Base-by-base conservation (phyloP, 2,888 invertebrate species). In the Parochlus steinenii region DNA sequence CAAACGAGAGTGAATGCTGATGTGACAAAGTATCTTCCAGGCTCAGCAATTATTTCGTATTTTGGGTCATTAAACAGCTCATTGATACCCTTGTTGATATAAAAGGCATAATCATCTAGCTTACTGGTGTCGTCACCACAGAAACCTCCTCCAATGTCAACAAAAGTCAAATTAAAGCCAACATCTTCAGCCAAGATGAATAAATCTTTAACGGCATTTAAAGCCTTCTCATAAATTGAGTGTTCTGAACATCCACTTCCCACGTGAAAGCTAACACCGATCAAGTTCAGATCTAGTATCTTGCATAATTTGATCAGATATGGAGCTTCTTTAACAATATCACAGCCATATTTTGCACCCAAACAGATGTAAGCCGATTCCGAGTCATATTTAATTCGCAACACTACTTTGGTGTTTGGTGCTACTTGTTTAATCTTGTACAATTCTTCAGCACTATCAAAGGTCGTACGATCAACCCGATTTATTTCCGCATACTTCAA, bases 81-180 rank as follows among this genome's bases (percentile, higher is more conserved):
- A 57, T 87, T 89, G 41, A 97, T 22, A 6, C 36, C 30, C 6
- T 4, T 7, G 20, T 36, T 36, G 7, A 36, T 36, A 4, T 15
- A 23, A 5, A 16, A 19, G 3, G 36, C 29, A 18, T 36, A 36
- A 18, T 17, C 7, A 16, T 36, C 30, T 7, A 36, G 18, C 5
- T 24, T 11, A 7, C 7, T 61, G 46, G 69, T 67, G 41, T 67
- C 61, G 45, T 69, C 68, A 23, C 92, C 92, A 3, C 87, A 85
- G 65, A 82, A 95, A 31, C 95, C 93, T 1, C 87, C 87, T n/a
- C 89, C 90, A 50, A 95, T 70, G 59, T 95, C 90, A 39, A 95
- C 63, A 33, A 95, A 57, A 33, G 66, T 65, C 56, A 87, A 76
- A 44, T 73, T 62, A 56, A 74, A 83, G 1, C 90, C 93, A 34